phyloP scores from a whole-genome alignment of 2,797 vertebrate genomes.

The Acanthopagrus latus region DNA sequence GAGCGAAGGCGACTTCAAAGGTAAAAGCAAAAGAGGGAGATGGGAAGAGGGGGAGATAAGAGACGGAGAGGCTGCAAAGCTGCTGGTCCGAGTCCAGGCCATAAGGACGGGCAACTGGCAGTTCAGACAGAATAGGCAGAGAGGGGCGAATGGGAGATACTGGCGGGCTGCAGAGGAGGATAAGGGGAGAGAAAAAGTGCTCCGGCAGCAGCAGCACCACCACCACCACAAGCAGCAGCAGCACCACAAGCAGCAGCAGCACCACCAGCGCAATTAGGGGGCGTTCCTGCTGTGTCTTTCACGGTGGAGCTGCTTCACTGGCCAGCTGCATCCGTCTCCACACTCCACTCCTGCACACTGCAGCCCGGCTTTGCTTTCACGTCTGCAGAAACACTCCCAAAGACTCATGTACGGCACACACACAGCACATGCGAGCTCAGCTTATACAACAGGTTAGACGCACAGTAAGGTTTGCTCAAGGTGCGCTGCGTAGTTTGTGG shows the following conservation, averaged over 20 bases:
- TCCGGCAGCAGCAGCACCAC: constrained; percentile 36
- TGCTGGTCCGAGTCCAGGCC: constrained; percentile 62
- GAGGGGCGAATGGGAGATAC: constrained; percentile 33
- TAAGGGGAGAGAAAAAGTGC: constrained; percentile 50
- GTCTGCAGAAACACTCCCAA: constrained; percentile 46
- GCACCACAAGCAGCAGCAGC: constrained; percentile 34
- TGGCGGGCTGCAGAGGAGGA: constrained; percentile 56
- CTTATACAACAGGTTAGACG: too few relatives aligned
- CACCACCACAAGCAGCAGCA: constrained; percentile 16
- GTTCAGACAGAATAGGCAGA: constrained; percentile 48
- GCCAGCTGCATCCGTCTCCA: constrained; percentile 73
- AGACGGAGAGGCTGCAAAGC: constrained; percentile 46
- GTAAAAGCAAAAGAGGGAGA: constrained; percentile 13
- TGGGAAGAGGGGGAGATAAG: constrained; percentile 41
- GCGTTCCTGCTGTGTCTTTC: constrained; percentile 76
- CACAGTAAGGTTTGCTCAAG: too few relatives aligned
- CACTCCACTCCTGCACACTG: constrained; percentile 48
- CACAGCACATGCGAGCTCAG: not conserved
- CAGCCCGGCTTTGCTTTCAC: constrained; percentile 62
- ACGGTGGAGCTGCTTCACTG: constrained; percentile 66
- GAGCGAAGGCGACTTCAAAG: constrained; percentile 21
- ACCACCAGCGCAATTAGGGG: constrained; percentile 74
- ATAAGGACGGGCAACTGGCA: constrained; percentile 53
- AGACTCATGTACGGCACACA: constrained; percentile 3
- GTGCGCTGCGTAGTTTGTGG: too few relatives aligned